phyloP scores from a whole-genome alignment of 2,113 vertebrate genomes.

The Turdus rufiventris region DNA sequence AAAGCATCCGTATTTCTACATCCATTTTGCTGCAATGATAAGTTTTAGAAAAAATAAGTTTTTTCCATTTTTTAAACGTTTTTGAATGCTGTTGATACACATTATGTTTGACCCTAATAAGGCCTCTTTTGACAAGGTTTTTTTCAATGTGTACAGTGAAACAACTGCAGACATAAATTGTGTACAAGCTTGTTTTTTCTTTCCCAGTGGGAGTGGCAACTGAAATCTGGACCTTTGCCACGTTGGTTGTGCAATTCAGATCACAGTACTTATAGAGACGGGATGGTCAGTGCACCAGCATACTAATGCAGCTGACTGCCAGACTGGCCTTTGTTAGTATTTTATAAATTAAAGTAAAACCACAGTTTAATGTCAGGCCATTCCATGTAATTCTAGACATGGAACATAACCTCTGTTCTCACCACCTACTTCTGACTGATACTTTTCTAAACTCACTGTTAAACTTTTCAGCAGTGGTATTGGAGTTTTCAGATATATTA shows the following conservation, averaged over 20 bases:
- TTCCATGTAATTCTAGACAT: fast-evolving
- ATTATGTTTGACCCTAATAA: background rate
- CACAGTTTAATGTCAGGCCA: background rate
- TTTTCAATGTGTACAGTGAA: background rate
- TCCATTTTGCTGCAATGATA: background rate
- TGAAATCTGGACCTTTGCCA: constrained; percentile 57
- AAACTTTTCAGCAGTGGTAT: background rate
- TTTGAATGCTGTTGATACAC: background rate
- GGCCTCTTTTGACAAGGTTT: background rate
- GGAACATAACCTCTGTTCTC: background rate
- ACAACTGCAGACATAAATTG: constrained; percentile 38
- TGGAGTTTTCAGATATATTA: background rate
- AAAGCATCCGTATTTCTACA: background rate
- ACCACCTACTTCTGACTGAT: background rate
- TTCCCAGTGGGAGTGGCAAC: constrained; percentile 49
- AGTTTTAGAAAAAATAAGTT: background rate
- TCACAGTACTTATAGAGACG: constrained; percentile 57
- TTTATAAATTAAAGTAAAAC: constrained; percentile 34
- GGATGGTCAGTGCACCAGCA: constrained; percentile 51
- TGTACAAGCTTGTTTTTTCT: background rate
- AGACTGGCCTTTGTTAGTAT: constrained; percentile 16
- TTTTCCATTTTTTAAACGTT: background rate
- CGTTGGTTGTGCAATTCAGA: constrained; percentile 64
- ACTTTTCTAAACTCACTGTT: background rate
- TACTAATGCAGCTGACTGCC: constrained; percentile 50